Evolutionary conservation across 2,888 invertebrate species (phyloP), one percentile per base, ranked within the genome.

Genomic region (Odiellus spinosus): DNA sequence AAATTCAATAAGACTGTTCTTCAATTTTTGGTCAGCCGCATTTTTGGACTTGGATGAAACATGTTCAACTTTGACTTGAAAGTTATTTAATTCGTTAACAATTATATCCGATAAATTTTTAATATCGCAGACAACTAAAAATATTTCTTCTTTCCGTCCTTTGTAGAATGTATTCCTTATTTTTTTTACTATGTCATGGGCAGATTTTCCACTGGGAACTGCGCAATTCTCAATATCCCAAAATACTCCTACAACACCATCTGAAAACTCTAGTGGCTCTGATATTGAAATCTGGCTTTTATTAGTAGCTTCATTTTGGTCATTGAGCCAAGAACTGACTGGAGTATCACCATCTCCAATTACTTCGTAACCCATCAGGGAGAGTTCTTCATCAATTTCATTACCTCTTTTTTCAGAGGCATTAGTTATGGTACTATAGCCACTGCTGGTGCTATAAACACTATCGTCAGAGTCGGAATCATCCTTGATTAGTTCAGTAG

Each of bases 171-270:
- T 40, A 36, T 47, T 35, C 59, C 88, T 71, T 54, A 88, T 79
- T 45, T 76, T 59, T 55, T 67, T 64, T 20, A 83, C 84, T 45
- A 85, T 76, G 57, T 77, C 76, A 58, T 80, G 72, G 6, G 86
- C 84, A 48, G 83, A 84, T 64, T 80, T 78, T 42, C 78, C 78
- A 61, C 77, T 76, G 3, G 86, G 86, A 40, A 87, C 81, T 76
- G 79, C 77, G 64, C 85, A 85, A 65, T 87, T 88, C 70, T 88
- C 86, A 60, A 88, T 87, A 63, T 88, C 88, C 88, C 88, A 88
- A 67, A 85, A 87, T 55, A 87, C 82, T 42, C 85, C 85, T 59
- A 87, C 76, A 17, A 36, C 26, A 8, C 5, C 26, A 8, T 26
- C 26, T 26, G 26, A 6, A 4, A 8, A 8, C 8, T 26, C 26